phyloP scores from a whole-genome alignment of 2,797 vertebrate species.

The Syngnathus rostellatus region DNA sequence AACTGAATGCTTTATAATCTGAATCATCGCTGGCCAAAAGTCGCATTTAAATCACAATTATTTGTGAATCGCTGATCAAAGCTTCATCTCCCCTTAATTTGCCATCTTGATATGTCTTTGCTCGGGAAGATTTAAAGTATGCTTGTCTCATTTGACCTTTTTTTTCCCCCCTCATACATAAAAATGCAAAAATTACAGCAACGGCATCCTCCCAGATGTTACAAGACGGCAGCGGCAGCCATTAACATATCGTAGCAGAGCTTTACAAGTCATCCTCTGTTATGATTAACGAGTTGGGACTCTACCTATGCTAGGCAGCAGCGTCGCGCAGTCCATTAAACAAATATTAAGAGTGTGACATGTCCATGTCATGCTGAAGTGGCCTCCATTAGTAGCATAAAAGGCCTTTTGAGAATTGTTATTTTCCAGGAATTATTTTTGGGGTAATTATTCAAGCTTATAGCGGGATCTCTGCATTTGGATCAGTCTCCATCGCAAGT shows the following conservation, averaged over 20 bases:
- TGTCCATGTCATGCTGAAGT: constrained; percentile 29
- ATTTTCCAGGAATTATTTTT: constrained; percentile 18
- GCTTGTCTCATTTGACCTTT: constrained; percentile 16
- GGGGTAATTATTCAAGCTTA: constrained; percentile 19
- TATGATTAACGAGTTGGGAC: constrained; percentile 41
- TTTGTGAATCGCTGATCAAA: too few relatives aligned
- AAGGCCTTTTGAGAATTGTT: constrained; percentile 8
- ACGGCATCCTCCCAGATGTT: constrained; percentile 1
- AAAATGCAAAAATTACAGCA: constrained; percentile 12
- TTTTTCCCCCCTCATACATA: background rate
- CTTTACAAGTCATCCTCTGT: constrained; percentile 41
- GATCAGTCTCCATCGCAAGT: background rate
- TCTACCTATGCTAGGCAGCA: constrained; percentile 26
- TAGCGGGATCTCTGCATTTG: constrained; percentile 11
- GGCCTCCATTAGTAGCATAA: constrained; percentile 14
- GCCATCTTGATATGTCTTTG: background rate
- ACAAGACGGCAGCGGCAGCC: constrained; percentile 30
- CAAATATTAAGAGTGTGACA: constrained; percentile 26
- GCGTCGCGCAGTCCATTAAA: constrained; percentile 31
- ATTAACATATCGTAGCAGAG: constrained; percentile 27
- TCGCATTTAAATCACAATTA: too few relatives aligned
- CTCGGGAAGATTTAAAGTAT: background rate
- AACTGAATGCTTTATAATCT: too few relatives aligned
- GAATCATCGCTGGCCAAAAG: too few relatives aligned
- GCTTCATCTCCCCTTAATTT: background rate